Conservation (phyloP, 2,113 vertebrate species). For the Microtus ochrogaster region DNA sequence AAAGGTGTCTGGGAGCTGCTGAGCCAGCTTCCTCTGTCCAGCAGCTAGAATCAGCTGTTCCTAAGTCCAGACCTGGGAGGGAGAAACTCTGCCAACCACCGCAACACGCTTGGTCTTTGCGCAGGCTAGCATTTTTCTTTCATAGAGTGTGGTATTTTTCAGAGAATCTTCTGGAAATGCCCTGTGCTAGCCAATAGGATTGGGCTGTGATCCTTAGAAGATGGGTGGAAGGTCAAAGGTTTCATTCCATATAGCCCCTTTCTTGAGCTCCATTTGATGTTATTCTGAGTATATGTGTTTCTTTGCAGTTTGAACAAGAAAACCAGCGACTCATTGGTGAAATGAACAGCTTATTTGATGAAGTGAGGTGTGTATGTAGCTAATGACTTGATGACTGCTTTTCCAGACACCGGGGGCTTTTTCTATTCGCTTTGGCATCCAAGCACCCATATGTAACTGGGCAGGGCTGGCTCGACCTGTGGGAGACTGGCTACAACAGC, state of each 20-base stretch:
- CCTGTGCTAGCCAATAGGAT: neutral
- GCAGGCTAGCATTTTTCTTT: neutral
- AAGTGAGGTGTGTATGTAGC: conserved; percentile 94
- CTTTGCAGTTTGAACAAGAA: conserved; percentile 95
- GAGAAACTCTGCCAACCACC: rapidly evolving
- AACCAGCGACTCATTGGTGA: conserved; percentile 96
- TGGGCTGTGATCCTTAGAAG: too few relatives aligned
- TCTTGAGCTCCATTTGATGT: neutral
- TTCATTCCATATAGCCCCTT: neutral
- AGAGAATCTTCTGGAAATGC: neutral
- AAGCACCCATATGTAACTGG: neutral
- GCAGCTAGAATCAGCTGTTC: neutral
- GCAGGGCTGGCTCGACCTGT: neutral
- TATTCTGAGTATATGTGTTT: neutral
- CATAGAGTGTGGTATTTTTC: neutral
- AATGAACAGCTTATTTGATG: conserved; percentile 97
- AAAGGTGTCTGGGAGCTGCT: neutral
- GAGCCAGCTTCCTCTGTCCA: neutral
- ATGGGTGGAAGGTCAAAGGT: neutral
- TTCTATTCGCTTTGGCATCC: neutral
- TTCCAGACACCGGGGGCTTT: rapidly evolving
- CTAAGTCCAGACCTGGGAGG: rapidly evolving
- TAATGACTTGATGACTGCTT: rapidly evolving
- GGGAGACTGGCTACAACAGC: neutral
- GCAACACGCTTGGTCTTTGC: neutral